Conservation (phyloP, 2,888 invertebrate genomes). For the Anticlea derivata region DNA sequence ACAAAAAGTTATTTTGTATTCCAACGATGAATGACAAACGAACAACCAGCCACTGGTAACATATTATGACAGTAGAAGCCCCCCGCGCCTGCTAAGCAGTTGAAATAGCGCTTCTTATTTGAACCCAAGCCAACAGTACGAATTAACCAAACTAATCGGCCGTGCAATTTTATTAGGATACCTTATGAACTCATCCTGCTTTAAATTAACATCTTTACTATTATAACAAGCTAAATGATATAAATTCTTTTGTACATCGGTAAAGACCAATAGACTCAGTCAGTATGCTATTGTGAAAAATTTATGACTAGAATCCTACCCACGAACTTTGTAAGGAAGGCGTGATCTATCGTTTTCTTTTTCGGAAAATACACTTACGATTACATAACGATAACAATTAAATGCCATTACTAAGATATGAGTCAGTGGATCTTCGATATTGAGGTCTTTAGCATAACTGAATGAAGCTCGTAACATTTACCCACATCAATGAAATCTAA, state of each 20-base stretch:
- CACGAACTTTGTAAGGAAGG: too few relatives aligned
- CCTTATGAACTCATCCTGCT: conserved; percentile 24
- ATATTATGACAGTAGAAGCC: conserved; percentile 40
- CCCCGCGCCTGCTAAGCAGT: conserved; percentile 38
- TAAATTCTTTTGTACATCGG: too few relatives aligned
- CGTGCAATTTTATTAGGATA: conserved; percentile 23
- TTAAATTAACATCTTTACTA: conserved; percentile 16
- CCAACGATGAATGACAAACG: conserved; percentile 33
- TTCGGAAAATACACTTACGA: background rate
- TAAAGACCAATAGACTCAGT: too few relatives aligned
- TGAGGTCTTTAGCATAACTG: conserved; percentile 30
- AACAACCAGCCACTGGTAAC: conserved; percentile 27
- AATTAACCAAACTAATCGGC: conserved; percentile 27
- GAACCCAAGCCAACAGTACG: conserved; percentile 45
- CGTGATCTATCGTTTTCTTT: too few relatives aligned
- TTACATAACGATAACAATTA: background rate
- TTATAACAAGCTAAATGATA: too few relatives aligned
- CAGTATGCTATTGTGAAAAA: too few relatives aligned
- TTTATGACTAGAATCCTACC: too few relatives aligned
- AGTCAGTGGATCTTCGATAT: conserved; percentile 9
- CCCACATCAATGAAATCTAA: conserved; percentile 36
- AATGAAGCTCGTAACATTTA: conserved; percentile 36
- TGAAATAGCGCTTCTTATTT: conserved; percentile 39
- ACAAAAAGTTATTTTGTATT: conserved; percentile 28
- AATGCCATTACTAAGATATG: background rate